A percentile compares a stretch with the other conserved stretches of the same genome.
phyloP scores from a whole-genome alignment of 2,113 vertebrate genomes.

The Oxyura jamaicensis region DNA sequence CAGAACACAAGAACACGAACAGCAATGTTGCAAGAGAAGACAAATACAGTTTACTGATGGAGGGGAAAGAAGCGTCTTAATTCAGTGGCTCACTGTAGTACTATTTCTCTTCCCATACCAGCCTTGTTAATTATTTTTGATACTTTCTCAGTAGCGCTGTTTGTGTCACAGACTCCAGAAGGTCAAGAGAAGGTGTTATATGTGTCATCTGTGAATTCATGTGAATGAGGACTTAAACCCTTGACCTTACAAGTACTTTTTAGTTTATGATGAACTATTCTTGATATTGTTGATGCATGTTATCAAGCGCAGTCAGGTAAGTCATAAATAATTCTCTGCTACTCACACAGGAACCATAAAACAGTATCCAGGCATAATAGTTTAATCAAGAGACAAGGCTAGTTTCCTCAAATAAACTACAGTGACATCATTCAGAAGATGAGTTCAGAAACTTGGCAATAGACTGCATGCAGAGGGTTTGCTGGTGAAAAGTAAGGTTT shows the following conservation, averaged over 20 bases:
- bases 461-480: constrained; percentile 9
- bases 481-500: constrained; percentile 26
- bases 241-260: constrained; percentile 65
- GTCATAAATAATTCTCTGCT: constrained; percentile 75
- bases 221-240: constrained; percentile 66
- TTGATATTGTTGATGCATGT: constrained; percentile 72
- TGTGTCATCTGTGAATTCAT: constrained; percentile 58
- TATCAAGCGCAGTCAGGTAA: constrained; percentile 76
- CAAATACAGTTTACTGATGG: neutral
- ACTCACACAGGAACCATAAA: constrained; percentile 71
- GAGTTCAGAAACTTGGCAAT: constrained; percentile 56
- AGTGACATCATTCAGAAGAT: constrained; percentile 76
- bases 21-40: neutral
- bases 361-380: constrained; percentile 66
- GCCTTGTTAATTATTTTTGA: constrained; percentile 53
- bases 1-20: constrained; percentile 38
- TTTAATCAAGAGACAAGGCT: constrained; percentile 77
- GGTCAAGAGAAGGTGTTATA: constrained; percentile 28
- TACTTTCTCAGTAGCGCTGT: neutral
- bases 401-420: constrained; percentile 79
- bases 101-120: neutral
- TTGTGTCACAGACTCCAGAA: neutral
- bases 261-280: constrained; percentile 79
- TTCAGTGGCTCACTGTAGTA: neutral
- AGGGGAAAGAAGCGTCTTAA: neutral